These are phyloP conservation scores for Agrypnia vestita DNA, from an alignment of 1,140 invertebrate species.

Conservation along the genomic window DNA sequence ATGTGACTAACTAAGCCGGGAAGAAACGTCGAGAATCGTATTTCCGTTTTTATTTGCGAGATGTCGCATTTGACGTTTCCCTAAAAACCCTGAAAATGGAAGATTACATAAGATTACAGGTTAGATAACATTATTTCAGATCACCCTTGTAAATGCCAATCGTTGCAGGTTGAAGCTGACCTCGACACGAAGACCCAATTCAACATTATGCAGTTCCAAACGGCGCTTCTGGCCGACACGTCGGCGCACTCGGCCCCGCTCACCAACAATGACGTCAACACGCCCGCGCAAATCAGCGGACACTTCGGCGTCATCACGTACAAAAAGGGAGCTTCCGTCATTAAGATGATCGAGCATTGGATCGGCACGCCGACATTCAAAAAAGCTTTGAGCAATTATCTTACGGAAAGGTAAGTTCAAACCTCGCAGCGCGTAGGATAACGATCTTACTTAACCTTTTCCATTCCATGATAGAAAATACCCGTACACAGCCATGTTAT, in stretches of 20 bases:
- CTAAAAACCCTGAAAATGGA: too few relatives aligned
- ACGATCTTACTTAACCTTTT: too few relatives aligned
- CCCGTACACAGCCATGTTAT: too few relatives aligned
- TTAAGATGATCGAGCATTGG: conserved; percentile 85
- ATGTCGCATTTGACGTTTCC: too few relatives aligned
- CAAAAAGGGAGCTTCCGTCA: conserved; percentile 79
- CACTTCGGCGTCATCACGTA: conserved; percentile 78
- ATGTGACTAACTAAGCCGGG: too few relatives aligned
- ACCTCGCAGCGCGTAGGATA: too few relatives aligned
- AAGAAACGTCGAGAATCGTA: too few relatives aligned
- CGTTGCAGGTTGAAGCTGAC: conserved; percentile 69
- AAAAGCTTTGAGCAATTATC: conserved; percentile 74
- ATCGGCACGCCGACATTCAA: conserved; percentile 78
- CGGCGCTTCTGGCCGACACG: conserved; percentile 78
- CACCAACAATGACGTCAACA: conserved; percentile 71
- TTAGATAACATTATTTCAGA: too few relatives aligned
- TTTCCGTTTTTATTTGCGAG: too few relatives aligned
- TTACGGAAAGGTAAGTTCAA: conserved; percentile 14
- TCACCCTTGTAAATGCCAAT: conserved; percentile 44
- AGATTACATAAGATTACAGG: too few relatives aligned
- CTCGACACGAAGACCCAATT: conserved; percentile 75
- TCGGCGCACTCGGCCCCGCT: conserved; percentile 76
- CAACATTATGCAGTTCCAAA: conserved; percentile 78
- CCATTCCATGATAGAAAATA: too few relatives aligned
- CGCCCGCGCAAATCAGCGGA: conserved; percentile 69